Base-by-base conservation (phyloP, 2,888 invertebrate species). In the Lithophane leautieri region DNA sequence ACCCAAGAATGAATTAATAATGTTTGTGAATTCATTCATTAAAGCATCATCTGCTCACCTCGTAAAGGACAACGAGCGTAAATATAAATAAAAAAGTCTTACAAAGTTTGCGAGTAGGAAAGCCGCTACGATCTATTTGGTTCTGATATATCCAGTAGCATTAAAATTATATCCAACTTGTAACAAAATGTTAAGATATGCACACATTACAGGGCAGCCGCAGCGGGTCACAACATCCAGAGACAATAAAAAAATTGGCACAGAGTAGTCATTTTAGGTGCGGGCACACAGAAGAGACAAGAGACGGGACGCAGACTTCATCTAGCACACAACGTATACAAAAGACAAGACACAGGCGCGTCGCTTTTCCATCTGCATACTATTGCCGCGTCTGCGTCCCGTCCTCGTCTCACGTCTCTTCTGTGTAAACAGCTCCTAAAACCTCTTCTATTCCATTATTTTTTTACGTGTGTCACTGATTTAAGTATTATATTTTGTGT, bases 131-230 rank as follows among this genome's bases (percentile, higher is more conserved):
- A 40, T 83, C 80, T 83, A 83, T 73, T 73, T 73, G 44, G 73
- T 69, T 81, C 80, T 81, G 80, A 52, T 61, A 50, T 72, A 69
- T 82, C 83, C 83, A 80, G 80, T 82, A 83, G 82, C 83, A 82
- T 80, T 80, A 68, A 82, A 70, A 76, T 80, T 69, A 73, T 77
- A 77, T 72, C 58, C 25, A 81, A 81, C 58, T 80, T 80, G 63
- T 80, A 73, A 83, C 54, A 56, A 73, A 65, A 75, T 63, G 44
- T 70, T 79, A 75, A 72, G 42, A 52, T 60, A 65, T 28, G 58
- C 52, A 62, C 58, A 62, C 54, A 71, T 50, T 58, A 79, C 50
- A 44, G n/a, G 22, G 34, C 1, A n/a, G 54, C 14, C 54, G 60
- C 50, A 71, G 54, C 50, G 76, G 40, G 62, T 19, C 42, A 67